Conservation (phyloP, 2,797 vertebrate species). For the Gymnoscopelus microlampas region DNA sequence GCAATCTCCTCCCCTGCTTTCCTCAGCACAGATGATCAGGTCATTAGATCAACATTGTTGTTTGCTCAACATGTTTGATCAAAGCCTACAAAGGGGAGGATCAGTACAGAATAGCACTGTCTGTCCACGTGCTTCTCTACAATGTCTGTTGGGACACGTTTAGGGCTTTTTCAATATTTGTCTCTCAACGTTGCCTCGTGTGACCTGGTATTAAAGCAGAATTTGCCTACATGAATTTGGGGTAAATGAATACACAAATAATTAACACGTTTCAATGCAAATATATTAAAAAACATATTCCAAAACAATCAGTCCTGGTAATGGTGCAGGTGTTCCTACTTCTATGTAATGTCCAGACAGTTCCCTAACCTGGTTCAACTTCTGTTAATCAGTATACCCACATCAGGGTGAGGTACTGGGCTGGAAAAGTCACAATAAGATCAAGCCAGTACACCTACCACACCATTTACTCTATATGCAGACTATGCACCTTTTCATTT, state of each 20-base stretch:
- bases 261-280: too few species aligned
- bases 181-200: background rate
- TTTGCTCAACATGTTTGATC: slow-evolving; percentile 24
- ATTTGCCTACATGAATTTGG: background rate
- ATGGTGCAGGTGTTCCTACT: background rate
- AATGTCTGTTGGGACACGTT: background rate
- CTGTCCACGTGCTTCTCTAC: background rate
- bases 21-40: slow-evolving; percentile 9
- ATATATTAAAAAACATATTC: too few species aligned
- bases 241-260: background rate
- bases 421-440: too few species aligned
- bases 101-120: background rate
- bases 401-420: too few species aligned
- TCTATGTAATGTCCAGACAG: background rate
- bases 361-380: background rate
- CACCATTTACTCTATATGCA: too few species aligned
- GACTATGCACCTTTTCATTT: too few species aligned
- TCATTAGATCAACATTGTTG: slow-evolving; percentile 15
- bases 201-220: slow-evolving; percentile 3
- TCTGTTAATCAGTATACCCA: too few species aligned
- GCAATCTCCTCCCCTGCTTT: slow-evolving; percentile 4
- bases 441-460: too few species aligned
- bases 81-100: slow-evolving; percentile 9
- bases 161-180: background rate
- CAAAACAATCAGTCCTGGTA: background rate